Conservation (phyloP, 2,113 vertebrate species). For the Centropus unirufus region DNA sequence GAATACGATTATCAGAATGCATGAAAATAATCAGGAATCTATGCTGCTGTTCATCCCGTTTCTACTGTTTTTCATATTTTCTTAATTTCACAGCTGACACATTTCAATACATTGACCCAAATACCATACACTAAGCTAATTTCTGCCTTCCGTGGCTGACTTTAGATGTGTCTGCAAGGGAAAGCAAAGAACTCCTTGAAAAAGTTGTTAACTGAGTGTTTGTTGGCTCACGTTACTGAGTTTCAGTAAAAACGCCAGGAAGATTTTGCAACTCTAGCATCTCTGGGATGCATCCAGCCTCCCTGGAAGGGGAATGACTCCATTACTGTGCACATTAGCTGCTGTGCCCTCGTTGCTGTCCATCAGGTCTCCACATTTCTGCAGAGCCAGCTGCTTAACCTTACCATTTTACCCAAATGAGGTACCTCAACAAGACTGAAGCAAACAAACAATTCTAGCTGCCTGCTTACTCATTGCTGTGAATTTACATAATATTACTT, state of each 20-base stretch:
- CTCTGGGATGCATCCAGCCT: background rate
- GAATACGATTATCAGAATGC: background rate
- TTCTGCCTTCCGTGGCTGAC: background rate
- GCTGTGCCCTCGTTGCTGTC: background rate
- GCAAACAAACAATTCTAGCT: background rate
- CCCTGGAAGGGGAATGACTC: background rate
- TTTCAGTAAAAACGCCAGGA: background rate
- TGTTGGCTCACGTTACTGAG: background rate
- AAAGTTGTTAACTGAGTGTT: background rate
- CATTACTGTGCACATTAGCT: fast-evolving
- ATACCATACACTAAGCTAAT: background rate
- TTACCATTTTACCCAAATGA: fast-evolving
- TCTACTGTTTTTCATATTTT: background rate
- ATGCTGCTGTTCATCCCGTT: background rate
- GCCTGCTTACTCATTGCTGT: background rate
- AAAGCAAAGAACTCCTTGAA: background rate
- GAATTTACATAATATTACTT: background rate
- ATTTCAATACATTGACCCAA: background rate
- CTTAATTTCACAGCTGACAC: background rate
- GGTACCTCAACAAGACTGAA: background rate
- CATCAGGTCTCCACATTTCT: background rate
- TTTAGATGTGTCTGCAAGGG: background rate
- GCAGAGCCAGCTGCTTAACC: background rate
- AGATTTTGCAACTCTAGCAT: background rate
- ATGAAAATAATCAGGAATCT: background rate